These are phyloP conservation scores for Nautilus pompilius DNA, from an alignment of 1,140 invertebrate genomes.

Conservation along the genomic window DNA sequence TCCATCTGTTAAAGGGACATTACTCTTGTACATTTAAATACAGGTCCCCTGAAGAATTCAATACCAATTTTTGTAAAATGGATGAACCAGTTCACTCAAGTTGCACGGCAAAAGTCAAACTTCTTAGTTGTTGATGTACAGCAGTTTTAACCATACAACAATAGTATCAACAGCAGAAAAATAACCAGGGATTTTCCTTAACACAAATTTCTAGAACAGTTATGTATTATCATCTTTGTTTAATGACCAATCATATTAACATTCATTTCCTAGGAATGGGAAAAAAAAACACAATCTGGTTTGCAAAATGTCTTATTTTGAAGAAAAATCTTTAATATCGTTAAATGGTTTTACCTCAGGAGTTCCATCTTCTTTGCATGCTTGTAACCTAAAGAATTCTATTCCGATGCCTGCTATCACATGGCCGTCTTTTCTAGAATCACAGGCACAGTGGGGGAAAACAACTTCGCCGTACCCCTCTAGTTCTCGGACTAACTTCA, in stretches of 20 bases:
- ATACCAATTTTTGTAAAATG: too few relatives aligned
- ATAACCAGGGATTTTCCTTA: neutral
- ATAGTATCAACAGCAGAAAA: too few relatives aligned
- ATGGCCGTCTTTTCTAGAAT: conserved; percentile 88
- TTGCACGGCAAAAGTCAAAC: too few relatives aligned
- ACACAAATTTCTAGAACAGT: neutral
- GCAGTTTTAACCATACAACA: too few relatives aligned
- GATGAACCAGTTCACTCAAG: too few relatives aligned
- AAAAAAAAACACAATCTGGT: neutral
- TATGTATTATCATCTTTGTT: neutral
- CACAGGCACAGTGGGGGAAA: conserved; percentile 93
- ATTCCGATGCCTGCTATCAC: conserved; percentile 77
- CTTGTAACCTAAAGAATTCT: conserved; percentile 76
- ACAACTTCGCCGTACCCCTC: conserved; percentile 89
- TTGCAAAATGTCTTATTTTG: neutral
- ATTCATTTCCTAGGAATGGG: neutral
- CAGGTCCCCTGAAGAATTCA: too few relatives aligned
- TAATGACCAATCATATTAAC: neutral
- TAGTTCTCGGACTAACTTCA: conserved; percentile 78
- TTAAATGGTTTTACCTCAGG: conserved; percentile 63
- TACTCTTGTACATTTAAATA: too few relatives aligned
- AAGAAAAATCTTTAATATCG: neutral
- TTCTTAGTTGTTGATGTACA: too few relatives aligned
- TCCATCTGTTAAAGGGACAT: too few relatives aligned
- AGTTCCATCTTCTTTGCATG: conserved; percentile 82